These are phyloP conservation scores for Bucorvus abyssinicus DNA, from an alignment of 2,797 vertebrate genomes.

Conservation along the genomic window DNA sequence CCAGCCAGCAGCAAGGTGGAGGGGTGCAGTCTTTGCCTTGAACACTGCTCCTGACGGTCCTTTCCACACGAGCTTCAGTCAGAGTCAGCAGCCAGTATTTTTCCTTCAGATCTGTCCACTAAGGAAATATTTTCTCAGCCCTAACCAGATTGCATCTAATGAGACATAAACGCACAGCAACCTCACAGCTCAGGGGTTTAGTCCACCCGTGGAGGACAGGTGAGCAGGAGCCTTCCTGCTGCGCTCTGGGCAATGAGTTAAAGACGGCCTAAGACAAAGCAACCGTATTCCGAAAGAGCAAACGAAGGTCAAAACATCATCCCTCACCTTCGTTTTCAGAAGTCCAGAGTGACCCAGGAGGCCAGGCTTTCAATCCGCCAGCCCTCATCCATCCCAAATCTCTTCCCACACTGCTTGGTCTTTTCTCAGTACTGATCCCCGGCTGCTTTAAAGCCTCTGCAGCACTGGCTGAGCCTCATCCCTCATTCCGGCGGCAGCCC, in stretches of 20 bases:
- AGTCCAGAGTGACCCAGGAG: background rate
- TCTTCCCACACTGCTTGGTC: background rate
- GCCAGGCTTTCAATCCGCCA: background rate
- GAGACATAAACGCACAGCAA: background rate
- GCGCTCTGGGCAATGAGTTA: background rate
- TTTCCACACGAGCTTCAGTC: background rate
- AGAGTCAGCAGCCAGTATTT: background rate
- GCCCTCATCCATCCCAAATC: background rate
- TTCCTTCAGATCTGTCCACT: background rate
- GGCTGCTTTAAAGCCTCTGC: background rate
- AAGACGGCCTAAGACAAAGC: background rate
- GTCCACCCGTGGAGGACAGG: fast-evolving
- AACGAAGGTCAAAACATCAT: background rate
- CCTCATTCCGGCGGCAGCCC: background rate
- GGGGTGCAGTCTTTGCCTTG: background rate
- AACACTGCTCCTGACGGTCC: background rate
- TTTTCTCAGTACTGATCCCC: background rate
- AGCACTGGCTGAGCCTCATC: background rate
- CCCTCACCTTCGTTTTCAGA: background rate
- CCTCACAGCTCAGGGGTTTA: background rate
- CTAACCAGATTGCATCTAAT: background rate
- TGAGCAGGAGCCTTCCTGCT: background rate
- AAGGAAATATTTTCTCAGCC: background rate
- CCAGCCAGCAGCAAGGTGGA: background rate
- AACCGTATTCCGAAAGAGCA: background rate